Base-by-base conservation (phyloP, 2,797 vertebrate genomes). In the Smutsia temminckii region DNA sequence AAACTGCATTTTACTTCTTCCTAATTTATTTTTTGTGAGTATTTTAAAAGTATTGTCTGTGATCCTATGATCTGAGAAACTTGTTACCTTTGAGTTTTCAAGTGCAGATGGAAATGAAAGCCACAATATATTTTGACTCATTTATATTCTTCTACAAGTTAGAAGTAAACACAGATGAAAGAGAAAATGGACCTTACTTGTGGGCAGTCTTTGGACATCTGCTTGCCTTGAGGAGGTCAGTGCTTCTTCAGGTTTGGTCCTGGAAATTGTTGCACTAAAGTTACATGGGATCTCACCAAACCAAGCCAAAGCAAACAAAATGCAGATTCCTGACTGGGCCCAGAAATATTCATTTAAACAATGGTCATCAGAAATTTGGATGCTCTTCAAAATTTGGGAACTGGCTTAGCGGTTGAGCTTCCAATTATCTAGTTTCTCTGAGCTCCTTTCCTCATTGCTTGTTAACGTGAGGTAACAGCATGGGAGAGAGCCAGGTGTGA, bases 21-120 rank as follows among this genome's bases (percentile, higher is more conserved):
- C 8, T 80, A 11, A 5, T 86, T 87, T 83, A 61, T 53, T 90
- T 78, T 85, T 94, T 71, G n/a, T n/a, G n/a, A 92, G 16, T 61
- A 61, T 96, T 10, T 66, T 71, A 61, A 72, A 80, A 84, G 55
- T 69, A 78, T 40, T 95, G 42, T 40, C 27, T 86, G n/a, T 91
- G 86, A 77, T 74, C 23, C 13, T 91, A 68, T 77, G 49, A 85
- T 23, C 68, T 85, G 18, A 68, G 34, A 74, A 69, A 74, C 1
- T 46, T 53, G 85, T 63, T 80, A 37, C 27, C 8, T 66, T 75
- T 78, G 42, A 81, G 3, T 49, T 95, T 94, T 85, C 42, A 95
- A 77, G 4, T 46, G 51, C 25, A 86, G 79, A 49, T 92, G 29
- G 23, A 81, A 85, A 79, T 64, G 42, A 94, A 91, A 74, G 5